A percentile compares a stretch with the other conserved stretches of the same genome.
Evolutionary conservation across 2,888 invertebrate genomes (phyloP).

Genomic region (Cheilosia impressa): DNA sequence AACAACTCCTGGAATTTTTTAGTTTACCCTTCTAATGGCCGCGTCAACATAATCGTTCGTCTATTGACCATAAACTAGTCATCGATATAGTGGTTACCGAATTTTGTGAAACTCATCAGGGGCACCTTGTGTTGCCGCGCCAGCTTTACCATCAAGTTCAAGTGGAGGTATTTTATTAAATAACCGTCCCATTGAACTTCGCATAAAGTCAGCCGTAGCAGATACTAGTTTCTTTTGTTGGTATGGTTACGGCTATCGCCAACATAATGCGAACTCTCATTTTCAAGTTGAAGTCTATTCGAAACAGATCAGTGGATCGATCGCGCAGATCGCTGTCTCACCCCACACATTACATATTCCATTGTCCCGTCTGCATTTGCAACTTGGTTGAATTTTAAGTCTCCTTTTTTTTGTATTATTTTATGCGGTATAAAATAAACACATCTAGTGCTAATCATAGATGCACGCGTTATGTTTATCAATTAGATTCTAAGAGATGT

Average conservation of each 20-base stretch:
- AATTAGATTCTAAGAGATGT: constrained; percentile 60
- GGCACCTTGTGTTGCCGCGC: constrained; percentile 17
- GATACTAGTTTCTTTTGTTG: neutral
- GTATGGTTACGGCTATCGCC: constrained; percentile 13
- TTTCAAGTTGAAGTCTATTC: constrained; percentile 45
- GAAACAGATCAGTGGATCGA: constrained; percentile 59
- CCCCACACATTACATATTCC: neutral
- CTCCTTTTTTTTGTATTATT: neutral
- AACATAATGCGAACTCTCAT: constrained; percentile 38
- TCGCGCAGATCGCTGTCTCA: constrained; percentile 1
- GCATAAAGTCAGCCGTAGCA: constrained; percentile 30
- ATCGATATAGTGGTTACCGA: constrained; percentile 4
- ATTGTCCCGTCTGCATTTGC: neutral
- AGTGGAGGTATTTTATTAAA: constrained; percentile 41
- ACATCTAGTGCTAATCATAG: constrained; percentile 45
- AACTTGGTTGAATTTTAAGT: no score
- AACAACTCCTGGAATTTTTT: constrained; percentile 11
- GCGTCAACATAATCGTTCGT: neutral
- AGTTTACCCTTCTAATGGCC: constrained; percentile 3
- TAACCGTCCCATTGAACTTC: constrained; percentile 51
- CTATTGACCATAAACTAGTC: constrained; percentile 23
- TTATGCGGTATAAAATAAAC: neutral
- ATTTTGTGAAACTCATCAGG: constrained; percentile 29
- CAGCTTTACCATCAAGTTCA: constrained; percentile 61
- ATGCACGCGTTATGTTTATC: constrained; percentile 56